Evolutionary conservation across 2,888 invertebrate genomes (phyloP), one percentile per base, ranked within the genome.

Genomic region (Papilio gigon): DNA sequence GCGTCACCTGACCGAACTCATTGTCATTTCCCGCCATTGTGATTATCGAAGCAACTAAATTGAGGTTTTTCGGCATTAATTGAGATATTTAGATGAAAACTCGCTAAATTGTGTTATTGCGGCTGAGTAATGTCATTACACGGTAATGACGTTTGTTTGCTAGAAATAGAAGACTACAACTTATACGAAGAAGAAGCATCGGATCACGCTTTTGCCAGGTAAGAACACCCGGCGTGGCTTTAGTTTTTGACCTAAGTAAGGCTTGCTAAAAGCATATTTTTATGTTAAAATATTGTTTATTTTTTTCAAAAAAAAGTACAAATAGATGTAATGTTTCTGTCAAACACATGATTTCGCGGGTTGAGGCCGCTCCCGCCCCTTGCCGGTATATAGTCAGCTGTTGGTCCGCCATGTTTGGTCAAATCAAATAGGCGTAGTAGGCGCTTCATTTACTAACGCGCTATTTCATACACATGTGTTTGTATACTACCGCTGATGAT

Each of bases 11-110:
- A 92, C 91, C 82, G 88, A 81, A 80, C 87, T 90, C 90, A 90
- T 92, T 92, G 92, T 92, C 92, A 91, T 92, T 92, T 92, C 92
- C 92, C 92, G 92, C 92, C 92, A 92, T 92, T 92, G 92, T 92
- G 90, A 89, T 81, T 84, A 80, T 85, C 85, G 84, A 82, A 82
- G 81, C 78, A 82, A 82, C 72, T 80, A 80, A 78, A 75, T 78
- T 77, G 72, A 75, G 78, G 37, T 56, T 78, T 81, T 83, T 71
- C 64, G 65, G 66, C 67, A 70, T 70, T 65, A 71, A 68, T 72
- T 72, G 62, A 72, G 72, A 72, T 69, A 74, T 80, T 83, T 89
- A 80, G 76, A 89, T 89, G 88, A 82, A 77, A 79, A 83, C 79
- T 80, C 76, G 74, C 76, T 85, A 77, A 80, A 78, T 74, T 47